Evolutionary conservation across 2,113 vertebrate genomes (phyloP).

Genomic region (Scatophagus argus): DNA sequence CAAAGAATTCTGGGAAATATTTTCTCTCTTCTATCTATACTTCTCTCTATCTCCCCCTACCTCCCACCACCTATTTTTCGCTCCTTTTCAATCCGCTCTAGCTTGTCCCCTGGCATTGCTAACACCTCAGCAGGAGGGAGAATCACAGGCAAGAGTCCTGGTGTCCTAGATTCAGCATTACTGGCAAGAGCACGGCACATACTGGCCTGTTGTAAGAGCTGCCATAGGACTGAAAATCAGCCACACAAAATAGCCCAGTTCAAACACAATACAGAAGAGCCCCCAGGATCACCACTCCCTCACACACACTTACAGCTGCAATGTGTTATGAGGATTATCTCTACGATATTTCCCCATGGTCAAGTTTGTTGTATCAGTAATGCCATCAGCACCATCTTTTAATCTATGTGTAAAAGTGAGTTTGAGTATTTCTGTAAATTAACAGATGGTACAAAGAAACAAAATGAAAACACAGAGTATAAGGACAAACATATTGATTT

Average conservation of each 20-base stretch:
- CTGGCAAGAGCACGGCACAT: slow-evolving; percentile 66
- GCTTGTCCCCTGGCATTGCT: slow-evolving; percentile 76
- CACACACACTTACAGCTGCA: slow-evolving; percentile 34
- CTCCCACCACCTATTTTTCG: slow-evolving; percentile 71
- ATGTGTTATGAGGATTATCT: slow-evolving; percentile 39
- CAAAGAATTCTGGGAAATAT: slow-evolving; percentile 69
- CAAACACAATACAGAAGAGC: slow-evolving; percentile 42
- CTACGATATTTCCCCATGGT: neutral
- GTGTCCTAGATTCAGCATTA: slow-evolving; percentile 78
- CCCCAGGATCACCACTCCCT: slow-evolving; percentile 8
- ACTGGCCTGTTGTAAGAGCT: slow-evolving; percentile 59
- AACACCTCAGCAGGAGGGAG: slow-evolving; percentile 77
- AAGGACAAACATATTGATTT: slow-evolving; percentile 46
- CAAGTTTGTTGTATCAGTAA: slow-evolving; percentile 55
- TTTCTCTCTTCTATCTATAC: slow-evolving; percentile 68
- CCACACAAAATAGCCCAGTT: slow-evolving; percentile 45
- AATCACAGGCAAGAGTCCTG: slow-evolving; percentile 75
- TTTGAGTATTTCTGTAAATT: slow-evolving; percentile 37
- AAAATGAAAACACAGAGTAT: slow-evolving; percentile 32
- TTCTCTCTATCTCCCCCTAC: slow-evolving; percentile 49
- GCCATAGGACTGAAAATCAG: slow-evolving; percentile 47
- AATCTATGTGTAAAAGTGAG: slow-evolving; percentile 52
- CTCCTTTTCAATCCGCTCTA: slow-evolving; percentile 71
- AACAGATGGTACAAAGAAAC: slow-evolving; percentile 43
- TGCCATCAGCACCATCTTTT: slow-evolving; percentile 61